Evolutionary conservation across 2,113 vertebrate genomes (phyloP), one percentile per base, ranked within the genome.

Genomic region (Pelmatolapia mariae): DNA sequence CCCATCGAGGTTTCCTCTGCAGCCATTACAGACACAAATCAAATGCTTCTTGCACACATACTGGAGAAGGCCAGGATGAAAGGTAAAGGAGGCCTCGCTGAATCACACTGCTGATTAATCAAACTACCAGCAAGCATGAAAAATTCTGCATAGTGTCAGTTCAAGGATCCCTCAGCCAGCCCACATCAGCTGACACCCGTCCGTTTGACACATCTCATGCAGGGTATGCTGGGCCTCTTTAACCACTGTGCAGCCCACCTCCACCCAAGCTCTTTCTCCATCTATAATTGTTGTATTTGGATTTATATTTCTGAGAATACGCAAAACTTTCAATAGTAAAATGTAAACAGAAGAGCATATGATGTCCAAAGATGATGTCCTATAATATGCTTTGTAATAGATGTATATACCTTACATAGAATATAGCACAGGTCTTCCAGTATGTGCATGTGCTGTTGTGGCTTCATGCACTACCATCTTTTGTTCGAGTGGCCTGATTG

Each of bases 401-500:
- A 50, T 7, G 9, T 31, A 66, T 66, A n/a, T 18, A 66, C 4
- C 10, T 4, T 50, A 81, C 61, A 24, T 4, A 11, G 18, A 68
- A 3, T 5, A 81, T 26, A 47, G 6, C 31, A 54, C 4, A 6
- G 7, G 16, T 26, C 13, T 56, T 73, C 36, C 33, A 47, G 11
- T 31, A 3, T 82, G 63, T 85, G 22, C 73, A 15, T 29, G 43
- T 88, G 59, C 68, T 9, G 59, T 15, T 57, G 81, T 80, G 50
- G 53, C 81, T 56, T 86, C 47, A 80, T 45, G 40, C 87, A 86
- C 29, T 83, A 73, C 61, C 91, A 85, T 94, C 79, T 90, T 91
- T 91, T 82, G 87, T 94, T 92, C 86, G 66, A 88, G 86, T 91
- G 92, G 84, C 91, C 87, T 94, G 85, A 88, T 92, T 92, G 82